Conservation (phyloP, 2,888 invertebrate species). For the Phyllotreta striolata region DNA sequence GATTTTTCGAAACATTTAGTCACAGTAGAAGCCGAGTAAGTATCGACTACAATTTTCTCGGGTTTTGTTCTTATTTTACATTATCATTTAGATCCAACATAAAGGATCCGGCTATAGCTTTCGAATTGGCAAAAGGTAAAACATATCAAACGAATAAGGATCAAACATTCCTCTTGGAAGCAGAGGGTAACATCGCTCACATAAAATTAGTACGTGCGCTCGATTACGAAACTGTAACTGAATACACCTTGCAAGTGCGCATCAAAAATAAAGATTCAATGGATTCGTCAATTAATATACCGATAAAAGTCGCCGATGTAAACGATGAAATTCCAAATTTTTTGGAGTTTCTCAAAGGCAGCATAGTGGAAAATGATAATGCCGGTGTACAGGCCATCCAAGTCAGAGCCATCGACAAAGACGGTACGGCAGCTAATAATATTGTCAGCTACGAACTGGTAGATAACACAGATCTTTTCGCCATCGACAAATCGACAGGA, state of each 20-base stretch:
- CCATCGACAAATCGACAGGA: slow-evolving; percentile 85
- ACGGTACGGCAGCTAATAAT: slow-evolving; percentile 84
- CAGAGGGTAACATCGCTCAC: slow-evolving; percentile 73
- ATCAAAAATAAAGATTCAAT: slow-evolving; percentile 83
- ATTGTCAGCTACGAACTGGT: slow-evolving; percentile 82
- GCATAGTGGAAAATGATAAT: slow-evolving; percentile 85
- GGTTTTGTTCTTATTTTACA: slow-evolving; percentile 1
- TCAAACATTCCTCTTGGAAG: slow-evolving; percentile 72
- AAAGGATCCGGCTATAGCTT: slow-evolving; percentile 77
- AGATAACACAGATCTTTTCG: slow-evolving; percentile 74
- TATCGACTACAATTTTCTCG: slow-evolving; percentile 43
- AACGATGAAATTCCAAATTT: slow-evolving; percentile 92
- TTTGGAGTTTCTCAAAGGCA: slow-evolving; percentile 81
- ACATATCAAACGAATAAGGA: slow-evolving; percentile 87
- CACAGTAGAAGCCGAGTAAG: slow-evolving; percentile 75
- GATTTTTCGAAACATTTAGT: slow-evolving; percentile 66
- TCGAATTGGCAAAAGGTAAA: slow-evolving; percentile 81
- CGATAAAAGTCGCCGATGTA: slow-evolving; percentile 83
- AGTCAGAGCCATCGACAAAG: slow-evolving; percentile 83
- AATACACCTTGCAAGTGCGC: slow-evolving; percentile 83
- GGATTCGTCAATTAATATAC: slow-evolving; percentile 80
- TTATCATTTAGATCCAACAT: slow-evolving; percentile 72
- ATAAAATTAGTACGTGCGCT: slow-evolving; percentile 79
- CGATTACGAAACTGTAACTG: slow-evolving; percentile 85
- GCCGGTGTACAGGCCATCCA: slow-evolving; percentile 87